These are phyloP conservation scores for Dorcus hopei DNA, from an alignment of 2,888 invertebrate species.

Conservation along the genomic window DNA sequence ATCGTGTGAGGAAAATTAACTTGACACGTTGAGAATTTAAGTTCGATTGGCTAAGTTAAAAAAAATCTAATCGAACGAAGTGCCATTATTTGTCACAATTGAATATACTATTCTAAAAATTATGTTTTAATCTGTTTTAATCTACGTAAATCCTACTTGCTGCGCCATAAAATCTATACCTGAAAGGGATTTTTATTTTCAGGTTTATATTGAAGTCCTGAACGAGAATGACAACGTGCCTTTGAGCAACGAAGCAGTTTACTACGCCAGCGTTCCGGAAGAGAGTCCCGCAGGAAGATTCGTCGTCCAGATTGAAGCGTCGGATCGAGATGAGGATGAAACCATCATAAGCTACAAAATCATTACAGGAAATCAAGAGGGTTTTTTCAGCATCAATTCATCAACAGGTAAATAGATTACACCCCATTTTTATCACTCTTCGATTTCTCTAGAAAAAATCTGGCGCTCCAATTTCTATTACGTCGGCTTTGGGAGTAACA, in stretches of 20 bases:
- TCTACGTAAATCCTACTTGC: no score
- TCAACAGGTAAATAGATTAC: constrained; percentile 64
- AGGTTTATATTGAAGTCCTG: constrained; percentile 79
- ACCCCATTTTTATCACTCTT: neutral
- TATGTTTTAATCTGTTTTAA: no score
- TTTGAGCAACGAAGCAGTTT: constrained; percentile 81
- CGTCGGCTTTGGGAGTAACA: no score
- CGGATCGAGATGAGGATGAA: constrained; percentile 74
- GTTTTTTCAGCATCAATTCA: constrained; percentile 83
- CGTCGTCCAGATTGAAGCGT: constrained; percentile 73
- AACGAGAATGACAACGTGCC: constrained; percentile 97
- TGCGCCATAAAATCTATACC: no score
- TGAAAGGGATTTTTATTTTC: constrained; percentile 24
- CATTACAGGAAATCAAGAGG: constrained; percentile 87
- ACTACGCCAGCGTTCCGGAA: constrained; percentile 77
- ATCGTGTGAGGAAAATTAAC: no score
- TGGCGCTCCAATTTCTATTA: neutral
- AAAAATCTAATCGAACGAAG: no score
- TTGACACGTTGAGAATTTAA: no score
- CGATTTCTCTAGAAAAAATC: neutral
- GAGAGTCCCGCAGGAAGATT: constrained; percentile 70
- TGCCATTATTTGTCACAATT: no score
- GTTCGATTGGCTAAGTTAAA: no score
- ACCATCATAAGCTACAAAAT: constrained; percentile 76
- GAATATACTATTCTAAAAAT: no score